Conservation (phyloP, 2,888 invertebrate genomes). For the Chromoteleia sp. region DNA sequence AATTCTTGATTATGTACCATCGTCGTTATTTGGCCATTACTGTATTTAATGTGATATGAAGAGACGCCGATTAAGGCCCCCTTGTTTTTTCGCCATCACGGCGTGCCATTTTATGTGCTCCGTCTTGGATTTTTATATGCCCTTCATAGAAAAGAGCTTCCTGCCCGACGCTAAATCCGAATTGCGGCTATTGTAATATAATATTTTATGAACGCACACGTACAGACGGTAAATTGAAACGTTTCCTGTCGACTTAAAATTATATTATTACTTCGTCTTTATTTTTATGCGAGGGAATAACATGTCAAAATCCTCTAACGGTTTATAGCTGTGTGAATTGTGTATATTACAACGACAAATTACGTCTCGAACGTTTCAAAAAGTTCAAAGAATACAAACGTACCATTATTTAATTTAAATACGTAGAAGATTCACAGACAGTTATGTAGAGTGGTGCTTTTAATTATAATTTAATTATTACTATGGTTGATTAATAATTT, state of each 20-base stretch:
- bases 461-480: too few relatives aligned
- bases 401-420: too few relatives aligned
- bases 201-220: constrained; percentile 43
- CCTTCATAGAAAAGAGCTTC: constrained; percentile 11
- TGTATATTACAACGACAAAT: constrained; percentile 10
- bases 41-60: constrained; percentile 41
- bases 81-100: constrained; percentile 16
- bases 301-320: constrained; percentile 14
- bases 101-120: constrained; percentile 8
- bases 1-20: constrained; percentile 51
- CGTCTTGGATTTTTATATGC: constrained; percentile 33
- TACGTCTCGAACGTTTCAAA: not conserved
- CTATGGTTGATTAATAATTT: too few relatives aligned
- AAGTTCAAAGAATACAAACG: too few relatives aligned
- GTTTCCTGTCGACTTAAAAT: constrained; percentile 24
- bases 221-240: constrained; percentile 26
- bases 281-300: constrained; percentile 34
- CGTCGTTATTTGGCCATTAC: constrained; percentile 41
- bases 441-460: too few relatives aligned
- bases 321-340: constrained; percentile 4
- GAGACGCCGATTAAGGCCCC: constrained; percentile 33
- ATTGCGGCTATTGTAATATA: constrained; percentile 42
- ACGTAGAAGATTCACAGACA: too few relatives aligned
- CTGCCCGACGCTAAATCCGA: constrained; percentile 27
- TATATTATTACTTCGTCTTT: constrained; percentile 24